Evolutionary conservation across 1,140 invertebrate species (phyloP).

Genomic region (Zeugodacus cucurbitae): DNA sequence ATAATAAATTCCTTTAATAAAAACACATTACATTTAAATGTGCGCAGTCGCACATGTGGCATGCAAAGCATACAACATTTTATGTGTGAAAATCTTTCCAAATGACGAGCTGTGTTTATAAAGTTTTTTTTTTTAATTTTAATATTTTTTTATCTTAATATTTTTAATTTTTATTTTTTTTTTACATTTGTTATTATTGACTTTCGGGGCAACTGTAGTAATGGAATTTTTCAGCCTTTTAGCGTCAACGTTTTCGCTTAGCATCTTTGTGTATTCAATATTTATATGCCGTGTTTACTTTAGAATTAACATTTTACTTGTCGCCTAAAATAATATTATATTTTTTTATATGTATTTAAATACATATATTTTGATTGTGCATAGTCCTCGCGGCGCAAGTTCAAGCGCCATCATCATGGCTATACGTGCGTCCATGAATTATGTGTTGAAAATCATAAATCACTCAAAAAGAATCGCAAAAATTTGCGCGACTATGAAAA

Average conservation of each 20-base stretch:
- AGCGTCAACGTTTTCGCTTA: background rate
- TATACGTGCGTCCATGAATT: constrained; percentile 1
- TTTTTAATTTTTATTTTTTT: background rate
- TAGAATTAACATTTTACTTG: constrained; percentile 28
- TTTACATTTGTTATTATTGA: background rate
- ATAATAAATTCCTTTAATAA: constrained; percentile 11
- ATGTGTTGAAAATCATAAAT: constrained; percentile 8
- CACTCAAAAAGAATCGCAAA: background rate
- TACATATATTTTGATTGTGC: background rate
- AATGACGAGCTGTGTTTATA: background rate
- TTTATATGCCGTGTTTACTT: background rate
- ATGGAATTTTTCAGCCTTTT: background rate
- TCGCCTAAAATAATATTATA: background rate
- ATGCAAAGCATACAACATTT: background rate
- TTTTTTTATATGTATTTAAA: background rate
- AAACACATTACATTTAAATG: background rate
- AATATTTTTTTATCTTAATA: background rate
- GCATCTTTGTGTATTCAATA: background rate
- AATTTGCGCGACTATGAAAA: background rate
- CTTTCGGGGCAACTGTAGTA: background rate
- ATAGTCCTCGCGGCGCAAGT: constrained; percentile 5
- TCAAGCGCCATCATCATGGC: constrained; percentile 30
- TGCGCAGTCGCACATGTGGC: background rate
- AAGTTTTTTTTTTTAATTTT: background rate
- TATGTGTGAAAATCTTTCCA: constrained; percentile 26